Percentiles rank a stretch among this genome's conserved stretches.
phyloP scores from a whole-genome alignment of 2,797 vertebrate genomes.

The Ambastaia sidthimunki region DNA sequence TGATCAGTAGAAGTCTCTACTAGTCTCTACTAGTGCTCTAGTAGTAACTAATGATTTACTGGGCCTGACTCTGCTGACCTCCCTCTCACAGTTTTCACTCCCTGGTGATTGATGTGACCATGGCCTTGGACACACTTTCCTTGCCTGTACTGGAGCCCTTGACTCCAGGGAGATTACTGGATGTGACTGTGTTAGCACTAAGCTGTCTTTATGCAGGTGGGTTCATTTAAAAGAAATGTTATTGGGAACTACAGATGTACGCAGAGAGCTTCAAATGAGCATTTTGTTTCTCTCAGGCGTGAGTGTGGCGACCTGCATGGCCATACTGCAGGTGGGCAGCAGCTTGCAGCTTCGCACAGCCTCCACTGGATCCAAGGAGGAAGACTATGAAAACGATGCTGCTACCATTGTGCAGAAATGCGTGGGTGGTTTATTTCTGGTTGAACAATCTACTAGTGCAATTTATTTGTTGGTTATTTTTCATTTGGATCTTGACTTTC shows the following conservation, averaged over 20 bases:
- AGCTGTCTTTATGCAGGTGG: constrained; percentile 98
- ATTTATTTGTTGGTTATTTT: neutral
- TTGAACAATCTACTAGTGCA: neutral
- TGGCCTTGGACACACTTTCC: constrained; percentile 97
- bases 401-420: constrained; percentile 99
- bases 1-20: too few relatives aligned
- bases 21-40: too few relatives aligned
- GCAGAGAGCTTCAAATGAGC: neutral
- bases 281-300: constrained; percentile 81
- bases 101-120: constrained; percentile 96
- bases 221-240: constrained; percentile 29
- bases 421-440: constrained; percentile 78
- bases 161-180: constrained; percentile 90
- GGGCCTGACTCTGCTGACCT: neutral
- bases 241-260: neutral
- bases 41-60: too few relatives aligned
- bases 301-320: constrained; percentile 98
- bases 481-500: neutral
- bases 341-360: constrained; percentile 92
- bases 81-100: constrained; percentile 88
- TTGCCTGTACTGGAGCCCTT: constrained; percentile 95
- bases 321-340: constrained; percentile 95
- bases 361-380: constrained; percentile 94
- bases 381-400: constrained; percentile 97
- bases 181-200: constrained; percentile 95